Percentiles rank a stretch among this genome's conserved stretches.
phyloP scores from a whole-genome alignment of 2,888 invertebrate genomes.

The Melikaiella ostensackeni region DNA sequence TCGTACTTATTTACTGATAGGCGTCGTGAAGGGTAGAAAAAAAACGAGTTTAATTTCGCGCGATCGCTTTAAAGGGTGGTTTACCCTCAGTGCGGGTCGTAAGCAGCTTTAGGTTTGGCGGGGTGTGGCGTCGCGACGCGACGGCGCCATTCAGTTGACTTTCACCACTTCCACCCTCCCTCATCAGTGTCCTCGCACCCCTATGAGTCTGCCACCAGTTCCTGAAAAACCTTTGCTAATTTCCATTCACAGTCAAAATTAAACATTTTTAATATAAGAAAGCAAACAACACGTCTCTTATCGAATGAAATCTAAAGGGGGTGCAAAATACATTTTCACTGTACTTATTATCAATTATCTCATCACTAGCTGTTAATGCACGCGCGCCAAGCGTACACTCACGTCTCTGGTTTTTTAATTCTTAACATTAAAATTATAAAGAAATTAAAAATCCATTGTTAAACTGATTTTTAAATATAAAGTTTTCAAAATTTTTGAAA shows the following conservation, averaged over 20 bases:
- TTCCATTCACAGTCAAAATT: neutral
- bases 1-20: conserved; percentile 36
- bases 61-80: conserved; percentile 42
- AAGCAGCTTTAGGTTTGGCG: conserved; percentile 40
- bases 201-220: neutral
- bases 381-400: too few relatives aligned
- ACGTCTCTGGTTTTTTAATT: too few relatives aligned
- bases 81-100: conserved; percentile 38
- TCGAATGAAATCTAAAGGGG: neutral
- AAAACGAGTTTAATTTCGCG: conserved; percentile 36
- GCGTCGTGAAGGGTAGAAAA: conserved; percentile 31
- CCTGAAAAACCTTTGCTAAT: conserved; percentile 1
- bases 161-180: conserved; percentile 30
- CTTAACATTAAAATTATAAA: too few relatives aligned
- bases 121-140: conserved; percentile 45
- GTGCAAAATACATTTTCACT: too few relatives aligned
- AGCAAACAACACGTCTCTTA: neutral
- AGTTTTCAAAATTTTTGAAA: too few relatives aligned
- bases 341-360: too few relatives aligned
- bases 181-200: neutral
- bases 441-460: too few relatives aligned
- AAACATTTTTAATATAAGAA: neutral
- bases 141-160: conserved; percentile 43
- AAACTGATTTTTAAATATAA: too few relatives aligned
- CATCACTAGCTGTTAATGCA: too few relatives aligned